Base-by-base conservation (phyloP, 2,888 invertebrate genomes). In the Ennomos erosarius region DNA sequence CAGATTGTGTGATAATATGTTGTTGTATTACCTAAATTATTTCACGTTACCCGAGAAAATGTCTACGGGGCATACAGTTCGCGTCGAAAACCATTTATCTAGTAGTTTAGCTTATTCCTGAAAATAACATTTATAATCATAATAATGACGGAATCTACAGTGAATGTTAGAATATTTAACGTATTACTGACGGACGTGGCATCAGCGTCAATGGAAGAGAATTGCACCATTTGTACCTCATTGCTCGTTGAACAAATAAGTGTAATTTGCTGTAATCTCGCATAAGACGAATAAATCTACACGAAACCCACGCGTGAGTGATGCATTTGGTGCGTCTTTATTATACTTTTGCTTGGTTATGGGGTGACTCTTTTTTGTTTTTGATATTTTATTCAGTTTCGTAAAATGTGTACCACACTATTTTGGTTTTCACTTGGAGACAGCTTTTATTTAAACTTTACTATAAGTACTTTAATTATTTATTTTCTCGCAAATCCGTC, bases 261-360 rank as follows among this genome's bases (percentile, higher is more conserved):
- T 73, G 74, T 78, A 80, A 81, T 78, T 77, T 78, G 74, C 72
- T 70, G 68, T 70, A 67, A 74, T 73, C 73, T 76, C 70, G 71
- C 71, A 73, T 69, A 68, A 70, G 71, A 71, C 70, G 72, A 71
- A 76, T 77, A 79, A 76, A 75, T 74, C 71, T 73, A 71, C 70
- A 69, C 68, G 48, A 65, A 73, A 69, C 80, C 76, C 76, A 78
- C 75, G 73, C 77, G 26, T 26, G 65, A 26, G n/a, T 33, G 43
- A 26, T 43, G 42, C 33, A 33, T 26, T n/a, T 26, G 26, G 26
- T 26, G n/a, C 43, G 3, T 26, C 42, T 42, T 26, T 42, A 16
- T 40, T 12, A 26, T 26, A 16, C 16, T 40, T 45, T 45, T 3
- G 34, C 11, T 33, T 26, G 26, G 0, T 26, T 26, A 26, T 26